These are phyloP conservation scores for Sardina pilchardus DNA, from an alignment of 2,113 vertebrate species.

Conservation along the genomic window DNA sequence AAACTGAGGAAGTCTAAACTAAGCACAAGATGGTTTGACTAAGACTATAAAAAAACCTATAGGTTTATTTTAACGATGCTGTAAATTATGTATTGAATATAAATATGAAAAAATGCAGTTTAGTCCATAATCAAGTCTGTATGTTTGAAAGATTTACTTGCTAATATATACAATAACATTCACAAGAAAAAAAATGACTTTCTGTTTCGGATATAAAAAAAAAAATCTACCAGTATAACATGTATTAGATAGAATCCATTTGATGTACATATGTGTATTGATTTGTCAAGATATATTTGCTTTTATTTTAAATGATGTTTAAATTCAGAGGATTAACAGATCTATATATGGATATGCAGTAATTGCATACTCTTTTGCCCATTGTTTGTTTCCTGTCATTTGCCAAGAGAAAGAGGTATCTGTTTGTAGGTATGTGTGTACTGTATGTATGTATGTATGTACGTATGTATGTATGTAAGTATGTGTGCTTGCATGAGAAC, in stretches of 20 bases:
- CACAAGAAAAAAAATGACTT: conserved; percentile 35
- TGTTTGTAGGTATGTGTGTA: conserved; percentile 37
- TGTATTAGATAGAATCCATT: conserved; percentile 49
- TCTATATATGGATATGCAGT: conserved; percentile 44
- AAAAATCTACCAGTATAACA: conserved; percentile 44
- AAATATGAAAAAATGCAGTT: conserved; percentile 39
- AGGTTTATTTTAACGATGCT: conserved; percentile 54
- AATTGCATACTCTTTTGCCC: conserved; percentile 27
- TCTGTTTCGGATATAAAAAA: conserved; percentile 33
- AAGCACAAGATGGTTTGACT: conserved; percentile 53
- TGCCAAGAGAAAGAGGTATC: conserved; percentile 38
- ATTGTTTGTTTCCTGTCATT: conserved; percentile 41
- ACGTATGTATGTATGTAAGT: conserved; percentile 37
- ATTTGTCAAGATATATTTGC: conserved; percentile 49
- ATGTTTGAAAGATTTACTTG: conserved; percentile 37
- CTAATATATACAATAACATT: conserved; percentile 47
- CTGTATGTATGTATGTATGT: conserved; percentile 38
- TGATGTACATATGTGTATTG: conserved; percentile 46
- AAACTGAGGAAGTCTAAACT: conserved; percentile 28
- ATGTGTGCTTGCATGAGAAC: conserved; percentile 51
- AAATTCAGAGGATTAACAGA: conserved; percentile 36
- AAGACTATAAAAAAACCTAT: conserved; percentile 36
- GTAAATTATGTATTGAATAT: conserved; percentile 58
- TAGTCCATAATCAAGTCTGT: conserved; percentile 42
- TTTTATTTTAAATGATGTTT: conserved; percentile 51